These are phyloP conservation scores for Lota lota DNA, from an alignment of 2,113 vertebrate species.

Conservation along the genomic window DNA sequence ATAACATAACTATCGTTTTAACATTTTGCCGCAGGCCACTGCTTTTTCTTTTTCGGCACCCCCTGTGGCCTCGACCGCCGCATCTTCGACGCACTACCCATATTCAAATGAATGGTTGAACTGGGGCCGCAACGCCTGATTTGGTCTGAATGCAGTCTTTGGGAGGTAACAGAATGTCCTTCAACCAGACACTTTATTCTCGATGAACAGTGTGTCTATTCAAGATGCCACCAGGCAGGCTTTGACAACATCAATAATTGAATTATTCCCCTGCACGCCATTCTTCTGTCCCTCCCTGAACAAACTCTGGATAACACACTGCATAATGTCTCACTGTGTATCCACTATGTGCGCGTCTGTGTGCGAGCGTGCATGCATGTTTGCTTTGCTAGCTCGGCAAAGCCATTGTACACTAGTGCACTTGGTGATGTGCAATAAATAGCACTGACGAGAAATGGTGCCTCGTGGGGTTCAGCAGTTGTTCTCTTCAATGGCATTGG, in stretches of 20 bases:
- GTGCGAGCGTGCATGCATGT: constrained; percentile 14
- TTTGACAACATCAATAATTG: constrained; percentile 40
- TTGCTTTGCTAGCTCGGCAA: constrained; percentile 20
- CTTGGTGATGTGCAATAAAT: constrained; percentile 1
- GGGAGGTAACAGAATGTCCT: constrained; percentile 25
- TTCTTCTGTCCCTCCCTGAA: constrained; percentile 36
- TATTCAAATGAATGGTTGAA: too few species aligned
- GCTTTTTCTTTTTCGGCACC: too few species aligned
- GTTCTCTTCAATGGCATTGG: constrained; percentile 14
- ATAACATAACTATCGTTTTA: too few species aligned
- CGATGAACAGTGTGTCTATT: constrained; percentile 31
- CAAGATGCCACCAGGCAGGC: constrained; percentile 15
- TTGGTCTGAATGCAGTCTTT: too few species aligned
- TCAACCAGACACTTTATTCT: constrained; percentile 26
- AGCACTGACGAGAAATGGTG: constrained; percentile 6
- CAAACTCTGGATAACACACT: constrained; percentile 32
- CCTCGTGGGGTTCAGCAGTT: constrained; percentile 2
- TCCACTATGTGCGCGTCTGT: not conserved
- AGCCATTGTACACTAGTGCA: constrained; percentile 19
- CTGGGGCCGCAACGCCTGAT: too few species aligned
- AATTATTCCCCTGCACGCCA: constrained; percentile 22
- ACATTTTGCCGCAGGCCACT: too few species aligned
- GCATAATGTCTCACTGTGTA: constrained; percentile 31
- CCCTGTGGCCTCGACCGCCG: too few species aligned
- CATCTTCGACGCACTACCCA: too few species aligned